These are phyloP conservation scores for Microcebus tavaratra DNA, from an alignment of 2,113 vertebrate genomes.

Conservation along the genomic window DNA sequence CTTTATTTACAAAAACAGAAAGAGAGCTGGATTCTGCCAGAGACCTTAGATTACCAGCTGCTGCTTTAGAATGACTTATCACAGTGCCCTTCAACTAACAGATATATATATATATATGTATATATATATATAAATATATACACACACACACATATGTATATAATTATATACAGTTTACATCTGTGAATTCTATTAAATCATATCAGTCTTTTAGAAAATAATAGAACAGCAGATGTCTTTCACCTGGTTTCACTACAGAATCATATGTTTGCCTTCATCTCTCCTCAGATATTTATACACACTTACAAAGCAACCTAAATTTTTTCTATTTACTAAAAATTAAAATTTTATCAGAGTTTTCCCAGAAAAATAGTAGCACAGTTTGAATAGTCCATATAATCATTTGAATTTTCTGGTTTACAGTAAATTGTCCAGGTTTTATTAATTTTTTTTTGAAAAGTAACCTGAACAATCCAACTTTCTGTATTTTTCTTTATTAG, in stretches of 20 bases:
- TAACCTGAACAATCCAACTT: background rate
- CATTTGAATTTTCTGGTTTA: background rate
- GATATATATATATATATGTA: background rate
- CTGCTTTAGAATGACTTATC: background rate
- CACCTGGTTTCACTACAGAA: background rate
- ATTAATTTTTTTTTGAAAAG: background rate
- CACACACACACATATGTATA: background rate
- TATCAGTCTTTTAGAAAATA: background rate
- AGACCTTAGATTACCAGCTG: background rate
- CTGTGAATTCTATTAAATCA: background rate
- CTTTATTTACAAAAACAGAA: background rate
- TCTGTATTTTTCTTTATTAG: background rate
- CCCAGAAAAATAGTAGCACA: background rate
- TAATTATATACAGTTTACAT: background rate
- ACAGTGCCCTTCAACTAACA: background rate
- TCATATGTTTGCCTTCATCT: background rate
- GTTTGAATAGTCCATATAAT: background rate
- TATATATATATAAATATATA: background rate
- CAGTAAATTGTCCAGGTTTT: background rate
- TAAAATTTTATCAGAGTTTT: background rate
- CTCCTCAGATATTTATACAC: background rate
- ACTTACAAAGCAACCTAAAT: background rate
- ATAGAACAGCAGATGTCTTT: background rate
- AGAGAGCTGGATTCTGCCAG: background rate
- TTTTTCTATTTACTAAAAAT: background rate